Evolutionary conservation across 2,113 vertebrate species (phyloP).

Genomic region (Sander vitreus): DNA sequence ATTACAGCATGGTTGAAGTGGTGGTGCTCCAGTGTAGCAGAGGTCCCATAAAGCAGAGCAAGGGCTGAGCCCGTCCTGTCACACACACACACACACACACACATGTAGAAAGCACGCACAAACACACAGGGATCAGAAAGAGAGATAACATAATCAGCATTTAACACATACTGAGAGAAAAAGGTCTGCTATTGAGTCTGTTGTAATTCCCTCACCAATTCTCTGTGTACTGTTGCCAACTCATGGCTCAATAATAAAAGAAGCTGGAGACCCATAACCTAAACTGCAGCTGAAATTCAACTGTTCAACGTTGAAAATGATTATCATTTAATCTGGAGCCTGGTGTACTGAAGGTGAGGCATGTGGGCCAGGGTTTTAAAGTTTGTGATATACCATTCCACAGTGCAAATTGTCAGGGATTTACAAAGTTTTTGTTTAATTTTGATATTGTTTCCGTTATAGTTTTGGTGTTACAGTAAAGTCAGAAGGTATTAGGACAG

Average conservation of each 20-base stretch:
- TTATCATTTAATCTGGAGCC: neutral
- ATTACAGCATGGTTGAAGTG: slow-evolving; percentile 99
- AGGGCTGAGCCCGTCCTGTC: slow-evolving; percentile 96
- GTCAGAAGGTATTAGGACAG: neutral
- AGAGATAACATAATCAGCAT: slow-evolving; percentile 40
- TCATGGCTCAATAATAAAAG: slow-evolving; percentile 46
- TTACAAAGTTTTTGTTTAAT: neutral
- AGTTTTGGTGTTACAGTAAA: neutral
- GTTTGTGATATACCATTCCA: neutral
- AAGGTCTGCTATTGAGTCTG: slow-evolving; percentile 32
- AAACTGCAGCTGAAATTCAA: slow-evolving; percentile 29
- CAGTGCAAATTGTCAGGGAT: neutral
- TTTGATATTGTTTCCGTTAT: neutral
- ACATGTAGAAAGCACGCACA: neutral
- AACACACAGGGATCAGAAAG: slow-evolving; percentile 34
- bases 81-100: slow-evolving; percentile 47
- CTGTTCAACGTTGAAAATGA: slow-evolving; percentile 20
- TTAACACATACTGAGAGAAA: slow-evolving; percentile 41
- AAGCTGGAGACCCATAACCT: slow-evolving; percentile 42
- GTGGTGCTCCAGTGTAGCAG: slow-evolving; percentile 98
- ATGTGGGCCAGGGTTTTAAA: neutral
- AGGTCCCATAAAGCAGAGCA: slow-evolving; percentile 97
- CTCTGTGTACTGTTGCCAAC: slow-evolving; percentile 30
- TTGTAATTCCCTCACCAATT: slow-evolving; percentile 48
- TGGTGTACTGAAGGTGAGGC: neutral